Base-by-base conservation (phyloP, 2,113 vertebrate species). In the Lophochroa leadbeateri region DNA sequence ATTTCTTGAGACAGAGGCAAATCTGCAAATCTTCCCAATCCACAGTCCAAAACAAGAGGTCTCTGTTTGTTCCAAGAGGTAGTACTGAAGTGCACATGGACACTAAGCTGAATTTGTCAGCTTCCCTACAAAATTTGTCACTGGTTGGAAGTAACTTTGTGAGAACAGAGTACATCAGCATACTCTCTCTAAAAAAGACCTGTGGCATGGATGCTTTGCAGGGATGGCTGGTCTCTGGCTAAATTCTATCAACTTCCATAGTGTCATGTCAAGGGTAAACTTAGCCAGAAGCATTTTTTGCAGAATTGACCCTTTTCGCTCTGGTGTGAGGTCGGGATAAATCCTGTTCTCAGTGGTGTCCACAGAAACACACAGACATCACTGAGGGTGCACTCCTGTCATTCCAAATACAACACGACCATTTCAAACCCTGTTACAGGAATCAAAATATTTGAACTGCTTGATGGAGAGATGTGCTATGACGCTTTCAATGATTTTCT, bases 371-470 rank as follows among this genome's bases (percentile, higher is more conserved):
- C 50, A 28, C 7, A 13, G 60, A 43, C 46, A 44, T 63, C 52
- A 81, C 60, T 57, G 76, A 92, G 16, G n/a, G 25, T 25, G 53
- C 49, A 10, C 37, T 49, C n/a, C 46, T 91, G 58, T 49, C 64
- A 44, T 61, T 90, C 33, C 47, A 83, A 79, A 83, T 28, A 78
- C 10, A 77, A 52, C 27, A 50, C 0, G 0, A 60, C 29, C 88
- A 41, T 86, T 75, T 81, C 89, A 78, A 97, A 95, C 84, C 76
- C 92, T 94, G 69, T 81, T 93, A 86, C 37, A 96, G 82, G 85
- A 92, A 95, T 95, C 92, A 93, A 76, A 96, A 92, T 41, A 91
- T 77, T 27, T 60, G 0, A 77, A 78, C 89, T 92, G 69, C 74
- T 67, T 93, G 94, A 95, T 76, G 90, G 88, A 96, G 81, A 97